Base-by-base conservation (phyloP, 2,797 vertebrate genomes). In the Cossypha caffra region DNA sequence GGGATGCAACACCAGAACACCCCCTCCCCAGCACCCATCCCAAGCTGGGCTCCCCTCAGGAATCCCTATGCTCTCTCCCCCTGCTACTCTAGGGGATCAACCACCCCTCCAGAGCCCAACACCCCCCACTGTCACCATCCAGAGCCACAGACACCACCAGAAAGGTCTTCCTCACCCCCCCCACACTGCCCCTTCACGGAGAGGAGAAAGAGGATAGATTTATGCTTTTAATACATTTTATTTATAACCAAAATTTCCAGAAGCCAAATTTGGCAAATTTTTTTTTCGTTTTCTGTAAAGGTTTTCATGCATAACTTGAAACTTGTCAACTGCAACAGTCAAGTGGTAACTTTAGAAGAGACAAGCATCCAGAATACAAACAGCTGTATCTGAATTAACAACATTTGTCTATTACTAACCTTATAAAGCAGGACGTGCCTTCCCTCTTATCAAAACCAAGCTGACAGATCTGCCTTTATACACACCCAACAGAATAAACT, bases 291-390 rank as follows among this genome's bases (percentile, higher is more conserved):
- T 90, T 78, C 42, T 23, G 21, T 85, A 89, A 95, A 88, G 76
- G 68, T 89, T 95, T 91, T 91, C 96, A 97, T 88, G 96, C 97
- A 97, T 90, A 96, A 98, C 90, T 97, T 86, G 90, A 96, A 97
- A 95, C 86, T 96, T 97, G 93, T 77, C 95, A 96, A 91, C 83
- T 95, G 96, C 95, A 97, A 90, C 80, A 92, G 62, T 96, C 81
- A 16, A 96, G 73, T 95, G 95, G 79, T 97, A 94, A 96, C 84
- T 79, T 92, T 67, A 55, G 61, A 94, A 97, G 94, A 96, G 42
- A 96, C 92, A 95, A 93, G 96, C 86, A 96, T 95, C 81, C 95
- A 90, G 94, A 94, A 35, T 82, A 96, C 92, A 82, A 96, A 84
- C 68, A 67, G 92, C 72, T 74, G 92, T 76, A 91, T 95, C 90